phyloP scores from a whole-genome alignment of 1,140 invertebrate species.

The Diorhabda sublineata region DNA sequence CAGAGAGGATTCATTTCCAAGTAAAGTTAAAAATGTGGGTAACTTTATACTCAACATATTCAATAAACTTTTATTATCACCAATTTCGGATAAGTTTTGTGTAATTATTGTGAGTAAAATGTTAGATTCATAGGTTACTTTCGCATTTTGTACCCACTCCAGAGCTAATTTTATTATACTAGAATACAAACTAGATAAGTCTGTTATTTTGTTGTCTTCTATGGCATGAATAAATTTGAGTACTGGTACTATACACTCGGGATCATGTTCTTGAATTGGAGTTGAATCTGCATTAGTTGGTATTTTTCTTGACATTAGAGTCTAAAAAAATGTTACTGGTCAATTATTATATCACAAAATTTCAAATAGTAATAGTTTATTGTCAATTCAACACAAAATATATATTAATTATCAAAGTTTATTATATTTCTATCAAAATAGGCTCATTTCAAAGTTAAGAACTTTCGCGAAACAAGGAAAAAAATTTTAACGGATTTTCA shows the following conservation, averaged over 20 bases:
- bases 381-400: background rate
- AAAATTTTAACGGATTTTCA: no score
- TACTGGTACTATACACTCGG: slow-evolving; percentile 49
- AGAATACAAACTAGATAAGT: slow-evolving; percentile 46
- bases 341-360: background rate
- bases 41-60: slow-evolving; percentile 30
- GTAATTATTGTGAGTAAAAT: slow-evolving; percentile 35
- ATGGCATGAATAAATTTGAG: slow-evolving; percentile 53
- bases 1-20: background rate
- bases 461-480: no score
- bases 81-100: slow-evolving; percentile 20
- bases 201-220: slow-evolving; percentile 46
- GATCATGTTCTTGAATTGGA: slow-evolving; percentile 30
- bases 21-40: slow-evolving; percentile 31
- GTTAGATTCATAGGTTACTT: slow-evolving; percentile 36
- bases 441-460: no score
- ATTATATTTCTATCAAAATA: no score
- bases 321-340: background rate
- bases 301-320: background rate
- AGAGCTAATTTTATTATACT: slow-evolving; percentile 47
- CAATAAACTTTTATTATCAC: slow-evolving; percentile 27
- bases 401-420: background rate
- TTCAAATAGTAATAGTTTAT: background rate
- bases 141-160: slow-evolving; percentile 47
- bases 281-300: background rate